Percentiles rank a stretch among this genome's conserved stretches.
Conservation (phyloP, 2,888 invertebrate species). For the Acanthosoma haemorrhoidale region DNA sequence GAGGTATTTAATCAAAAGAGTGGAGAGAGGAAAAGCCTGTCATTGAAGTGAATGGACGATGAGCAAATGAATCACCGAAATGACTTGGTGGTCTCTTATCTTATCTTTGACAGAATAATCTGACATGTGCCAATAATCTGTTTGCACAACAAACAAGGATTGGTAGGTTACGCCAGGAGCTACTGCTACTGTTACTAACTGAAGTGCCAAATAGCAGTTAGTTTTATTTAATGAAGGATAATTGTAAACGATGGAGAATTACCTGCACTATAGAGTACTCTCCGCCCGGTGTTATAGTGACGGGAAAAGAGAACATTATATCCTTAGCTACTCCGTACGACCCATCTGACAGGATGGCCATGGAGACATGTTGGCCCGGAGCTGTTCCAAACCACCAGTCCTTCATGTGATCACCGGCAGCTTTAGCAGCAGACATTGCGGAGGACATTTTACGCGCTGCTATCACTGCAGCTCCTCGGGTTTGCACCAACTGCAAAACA, state of each 20-base stretch:
- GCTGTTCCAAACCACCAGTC: slow-evolving; percentile 91
- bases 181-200: too few relatives aligned
- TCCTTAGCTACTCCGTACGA: slow-evolving; percentile 87
- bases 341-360: slow-evolving; percentile 96
- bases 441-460: slow-evolving; percentile 96
- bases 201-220: too few relatives aligned
- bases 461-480: slow-evolving; percentile 95
- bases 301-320: slow-evolving; percentile 93
- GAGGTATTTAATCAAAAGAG: too few relatives aligned
- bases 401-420: slow-evolving; percentile 94
- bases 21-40: too few relatives aligned
- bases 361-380: slow-evolving; percentile 75
- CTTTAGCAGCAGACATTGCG: slow-evolving; percentile 98
- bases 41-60: too few relatives aligned
- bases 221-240: too few relatives aligned
- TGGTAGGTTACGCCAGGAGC: too few relatives aligned
- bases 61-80: too few relatives aligned
- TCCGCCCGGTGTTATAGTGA: slow-evolving; percentile 56
- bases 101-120: too few relatives aligned
- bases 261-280: slow-evolving; percentile 58
- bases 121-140: too few relatives aligned
- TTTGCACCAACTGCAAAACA: slow-evolving; percentile 73
- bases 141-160: too few relatives aligned
- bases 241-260: slow-evolving; percentile 32
- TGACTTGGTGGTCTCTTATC: too few relatives aligned